Percentiles rank a stretch among this genome's conserved stretches.
These are phyloP conservation scores for Apamea crenata DNA, from an alignment of 2,888 invertebrate genomes.

Conservation along the genomic window DNA sequence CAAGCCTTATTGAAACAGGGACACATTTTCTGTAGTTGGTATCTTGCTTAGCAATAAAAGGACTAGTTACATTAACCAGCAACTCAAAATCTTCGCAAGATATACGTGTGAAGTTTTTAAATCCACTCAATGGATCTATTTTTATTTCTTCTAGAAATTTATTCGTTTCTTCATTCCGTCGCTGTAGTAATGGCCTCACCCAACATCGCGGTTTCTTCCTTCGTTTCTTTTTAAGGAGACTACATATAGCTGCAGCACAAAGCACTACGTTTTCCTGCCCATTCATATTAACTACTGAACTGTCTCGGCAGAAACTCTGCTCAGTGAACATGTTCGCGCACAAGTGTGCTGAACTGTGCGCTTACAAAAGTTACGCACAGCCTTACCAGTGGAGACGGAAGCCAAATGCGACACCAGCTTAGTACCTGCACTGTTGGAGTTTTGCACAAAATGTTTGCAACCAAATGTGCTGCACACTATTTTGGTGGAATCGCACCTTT, in stretches of 20 bases:
- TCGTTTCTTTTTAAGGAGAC: slow-evolving; percentile 54
- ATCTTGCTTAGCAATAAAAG: slow-evolving; percentile 52
- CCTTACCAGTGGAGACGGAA: slow-evolving; percentile 1
- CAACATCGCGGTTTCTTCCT: slow-evolving; percentile 61
- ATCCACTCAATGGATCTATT: slow-evolving; percentile 54
- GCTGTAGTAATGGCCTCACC: slow-evolving; percentile 55
- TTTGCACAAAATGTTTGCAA: slow-evolving; percentile 46
- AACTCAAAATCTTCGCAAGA: slow-evolving; percentile 52
- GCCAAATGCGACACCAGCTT: slow-evolving; percentile 35
- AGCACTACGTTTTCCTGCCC: slow-evolving; percentile 61
- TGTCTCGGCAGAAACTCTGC: slow-evolving; percentile 44
- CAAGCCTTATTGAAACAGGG: slow-evolving; percentile 55
- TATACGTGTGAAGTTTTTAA: slow-evolving; percentile 55
- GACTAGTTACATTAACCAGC: slow-evolving; percentile 28
- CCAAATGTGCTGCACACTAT: slow-evolving; percentile 38
- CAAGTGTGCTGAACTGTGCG: slow-evolving; percentile 42
- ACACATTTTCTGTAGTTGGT: slow-evolving; percentile 53
- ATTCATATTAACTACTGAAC: slow-evolving; percentile 47
- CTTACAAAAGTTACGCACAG: slow-evolving; percentile 41
- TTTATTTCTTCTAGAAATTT: slow-evolving; percentile 61
- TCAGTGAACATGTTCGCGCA: slow-evolving; percentile 52
- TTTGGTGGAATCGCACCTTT: slow-evolving; percentile 38
- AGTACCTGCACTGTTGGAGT: slow-evolving; percentile 36
- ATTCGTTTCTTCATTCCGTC: slow-evolving; percentile 59
- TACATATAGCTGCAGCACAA: slow-evolving; percentile 56